Base-by-base conservation (phyloP, 2,888 invertebrate species). In the Tenodera sinensis region DNA sequence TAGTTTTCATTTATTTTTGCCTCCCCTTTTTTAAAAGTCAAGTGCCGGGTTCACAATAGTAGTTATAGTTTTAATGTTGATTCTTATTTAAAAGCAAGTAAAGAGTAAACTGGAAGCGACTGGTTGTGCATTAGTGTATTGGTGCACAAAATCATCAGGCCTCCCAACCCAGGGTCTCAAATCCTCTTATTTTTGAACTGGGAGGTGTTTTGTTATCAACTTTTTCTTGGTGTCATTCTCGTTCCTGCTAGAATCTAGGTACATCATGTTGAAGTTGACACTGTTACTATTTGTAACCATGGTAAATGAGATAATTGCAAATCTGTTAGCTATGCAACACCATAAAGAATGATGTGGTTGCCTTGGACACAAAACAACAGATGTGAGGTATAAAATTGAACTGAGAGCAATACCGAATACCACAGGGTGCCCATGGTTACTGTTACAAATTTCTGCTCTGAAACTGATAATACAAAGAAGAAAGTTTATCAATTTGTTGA, bases 161-260 rank as follows among this genome's bases (percentile, higher is more conserved):
- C 87, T 87, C 87, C 83, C 34, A n/a, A 87, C 85, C 54, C 54
- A 71, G 54, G 54, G 54, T 71, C 54, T 71, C 54, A 71, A 71
- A 71, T 87, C 83, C 87, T 87, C 82, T 87, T 83, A 27, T 83
- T 28, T 83, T 87, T 87, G 34, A 87, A 83, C 83, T 88, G 83
- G 85, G 88, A 90, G 88, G 88, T 71, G 54, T 90, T 91, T 91
- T 91, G 91, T 91, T 91, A 91, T 90, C 85, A 89, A 90, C 91
- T 90, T 91, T 90, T n/a, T 91, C 90, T 91, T 91, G 91, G 90
- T 91, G 91, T 91, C 90, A 89, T 91, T 91, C 91, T 90, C 90
- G 91, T 91, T 91, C 90, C 90, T 91, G 90, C 88, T 91, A 90
- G 91, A 84, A 88, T 84, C 88, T 90, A 90, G 90, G 89, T 89